Base-by-base conservation (phyloP, 2,797 vertebrate species). In the Lepilemur septentrionalis region DNA sequence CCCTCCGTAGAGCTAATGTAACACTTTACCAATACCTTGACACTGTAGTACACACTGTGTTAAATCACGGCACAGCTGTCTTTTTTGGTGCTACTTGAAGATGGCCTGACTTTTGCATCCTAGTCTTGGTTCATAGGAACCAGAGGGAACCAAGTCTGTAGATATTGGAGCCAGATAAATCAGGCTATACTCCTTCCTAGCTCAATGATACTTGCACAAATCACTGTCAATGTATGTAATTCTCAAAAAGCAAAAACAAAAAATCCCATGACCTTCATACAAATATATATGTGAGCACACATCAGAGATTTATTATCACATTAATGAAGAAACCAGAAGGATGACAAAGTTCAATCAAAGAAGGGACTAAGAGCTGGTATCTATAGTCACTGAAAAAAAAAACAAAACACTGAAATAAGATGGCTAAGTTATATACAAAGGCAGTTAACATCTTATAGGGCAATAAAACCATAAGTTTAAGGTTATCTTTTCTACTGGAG, bases 291-390 rank as follows among this genome's bases (percentile, higher is more conserved):
- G 8, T 63, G 70, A 89, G 41, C 67, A 48, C 32, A 63, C 20
- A 32, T 70, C 35, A 75, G 72, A 86, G 46, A 75, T 59, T 93
- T 89, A 72, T 93, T 63, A 80, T 84, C 55, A 67, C 32, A 61
- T 78, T 82, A 63, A 76, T 85, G 69, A 82, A 82, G 55, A 52
- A 80, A 46, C 25, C 46, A 2, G 14, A 32, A 76, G 28, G 52
- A 35, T 46, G 30, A 59, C 25, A 59, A 69, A 59, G 13, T 20
- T 82, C 32, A 67, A 50, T 13, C 67, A 86, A 73, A 73, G 80
- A 79, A 69, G 23, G 22, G 41, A 20, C 52, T 79, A 81, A 92
- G 72, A 43, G 28, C 41, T 92, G 20, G 13, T 50, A 50, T 81
- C 2, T 5, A 15, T 15, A 87, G 59, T 70, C 32, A 38, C 59